Conservation (phyloP, 2,797 vertebrate species). For the Monodelphis domestica region DNA sequence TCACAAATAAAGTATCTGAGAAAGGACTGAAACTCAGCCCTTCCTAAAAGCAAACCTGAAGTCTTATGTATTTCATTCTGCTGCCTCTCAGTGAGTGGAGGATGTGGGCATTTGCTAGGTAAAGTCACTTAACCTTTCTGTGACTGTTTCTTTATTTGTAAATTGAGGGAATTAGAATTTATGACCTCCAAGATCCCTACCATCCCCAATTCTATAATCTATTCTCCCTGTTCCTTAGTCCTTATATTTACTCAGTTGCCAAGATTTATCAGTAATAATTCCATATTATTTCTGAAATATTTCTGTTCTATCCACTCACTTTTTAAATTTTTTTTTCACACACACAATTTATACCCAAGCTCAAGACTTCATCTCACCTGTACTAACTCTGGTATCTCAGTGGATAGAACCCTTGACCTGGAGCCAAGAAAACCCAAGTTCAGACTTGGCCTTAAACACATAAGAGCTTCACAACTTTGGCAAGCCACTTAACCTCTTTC, state of each 20-base stretch:
- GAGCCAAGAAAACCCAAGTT: background rate
- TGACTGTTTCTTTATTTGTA: background rate
- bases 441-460: no score
- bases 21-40: background rate
- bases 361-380: background rate
- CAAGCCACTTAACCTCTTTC: background rate
- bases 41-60: background rate
- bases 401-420: background rate
- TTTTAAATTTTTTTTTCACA: background rate
- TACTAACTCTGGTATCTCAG: background rate
- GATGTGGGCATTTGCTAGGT: background rate
- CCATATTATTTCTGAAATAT: background rate
- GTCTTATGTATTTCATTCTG: background rate
- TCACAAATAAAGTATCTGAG: background rate
- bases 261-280: background rate
- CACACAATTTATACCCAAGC: background rate
- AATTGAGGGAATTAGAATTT: background rate
- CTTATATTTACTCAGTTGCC: background rate
- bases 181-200: background rate
- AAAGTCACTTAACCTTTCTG: background rate
- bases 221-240: background rate
- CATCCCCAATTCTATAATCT: background rate
- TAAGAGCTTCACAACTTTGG: no score
- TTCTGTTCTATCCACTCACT: background rate
- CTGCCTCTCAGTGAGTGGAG: background rate